phyloP scores from a whole-genome alignment of 2,888 invertebrate genomes.

The Ectemnius lituratus region DNA sequence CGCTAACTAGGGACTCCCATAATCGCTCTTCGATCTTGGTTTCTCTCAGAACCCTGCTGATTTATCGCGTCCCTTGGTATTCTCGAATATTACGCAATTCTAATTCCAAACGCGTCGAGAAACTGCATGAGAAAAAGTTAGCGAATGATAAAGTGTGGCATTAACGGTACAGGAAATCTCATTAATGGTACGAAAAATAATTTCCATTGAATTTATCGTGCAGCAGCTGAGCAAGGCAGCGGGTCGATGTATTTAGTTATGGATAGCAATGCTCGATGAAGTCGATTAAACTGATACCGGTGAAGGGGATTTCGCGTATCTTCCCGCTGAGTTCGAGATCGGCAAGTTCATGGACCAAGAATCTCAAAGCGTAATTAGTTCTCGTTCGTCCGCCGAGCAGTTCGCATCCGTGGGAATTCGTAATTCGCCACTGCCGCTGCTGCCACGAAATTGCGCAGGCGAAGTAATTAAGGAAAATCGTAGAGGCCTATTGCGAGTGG shows the following conservation, averaged over 20 bases:
- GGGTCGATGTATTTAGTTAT: too few relatives aligned
- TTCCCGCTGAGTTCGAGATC: neutral
- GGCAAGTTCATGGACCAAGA: neutral
- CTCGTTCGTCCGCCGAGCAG: neutral
- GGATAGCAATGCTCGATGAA: neutral
- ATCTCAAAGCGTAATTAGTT: neutral
- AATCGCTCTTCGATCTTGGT: neutral
- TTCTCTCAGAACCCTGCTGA: neutral
- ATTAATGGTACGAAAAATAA: neutral
- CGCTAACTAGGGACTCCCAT: neutral
- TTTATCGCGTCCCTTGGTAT: neutral
- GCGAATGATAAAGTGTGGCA: neutral
- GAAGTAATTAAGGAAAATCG: too few relatives aligned
- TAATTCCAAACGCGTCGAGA: neutral
- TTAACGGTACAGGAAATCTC: neutral
- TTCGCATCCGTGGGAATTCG: too few relatives aligned
- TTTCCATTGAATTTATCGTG: neutral
- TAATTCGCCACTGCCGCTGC: too few relatives aligned
- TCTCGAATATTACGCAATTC: neutral
- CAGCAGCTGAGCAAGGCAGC: too few relatives aligned
- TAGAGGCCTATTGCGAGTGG: too few relatives aligned
- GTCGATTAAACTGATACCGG: neutral
- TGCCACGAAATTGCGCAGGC: too few relatives aligned
- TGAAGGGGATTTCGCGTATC: neutral
- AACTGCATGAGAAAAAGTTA: neutral